Evolutionary conservation across 64 coral and sea anemone species (phyloP).

Genomic region (Porites lutea): DNA sequence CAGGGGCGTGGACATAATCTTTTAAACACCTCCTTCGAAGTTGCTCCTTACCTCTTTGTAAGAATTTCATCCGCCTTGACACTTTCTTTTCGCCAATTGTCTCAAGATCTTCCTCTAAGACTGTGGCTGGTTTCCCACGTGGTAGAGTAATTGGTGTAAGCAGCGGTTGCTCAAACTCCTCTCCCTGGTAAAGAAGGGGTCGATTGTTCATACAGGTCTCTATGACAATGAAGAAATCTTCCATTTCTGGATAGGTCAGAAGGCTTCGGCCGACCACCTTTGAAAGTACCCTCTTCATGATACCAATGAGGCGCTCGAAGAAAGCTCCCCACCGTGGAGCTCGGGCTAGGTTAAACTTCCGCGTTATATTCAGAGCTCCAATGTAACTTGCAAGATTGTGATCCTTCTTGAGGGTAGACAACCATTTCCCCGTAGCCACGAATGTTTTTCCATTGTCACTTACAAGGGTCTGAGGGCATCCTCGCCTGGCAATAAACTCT

Average conservation of each 20-base stretch:
- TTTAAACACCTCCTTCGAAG: slow-evolving; percentile 49
- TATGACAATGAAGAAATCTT: slow-evolving; percentile 24
- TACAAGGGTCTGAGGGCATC: slow-evolving; percentile 36
- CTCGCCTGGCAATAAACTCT: slow-evolving; percentile 58
- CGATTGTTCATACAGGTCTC: slow-evolving; percentile 54
- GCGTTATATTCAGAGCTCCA: slow-evolving; percentile 3
- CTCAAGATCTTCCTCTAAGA: slow-evolving; percentile 46
- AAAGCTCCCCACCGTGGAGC: slow-evolving; percentile 77
- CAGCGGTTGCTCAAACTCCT: slow-evolving; percentile 47
- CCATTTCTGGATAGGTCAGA: slow-evolving; percentile 13
- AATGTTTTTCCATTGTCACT: slow-evolving; percentile 67
- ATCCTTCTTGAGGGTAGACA: slow-evolving; percentile 35
- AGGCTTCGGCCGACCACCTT: slow-evolving; percentile 40
- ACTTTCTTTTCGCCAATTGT: slow-evolving; percentile 33
- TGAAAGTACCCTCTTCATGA: slow-evolving; percentile 48
- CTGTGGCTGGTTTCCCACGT: neutral
- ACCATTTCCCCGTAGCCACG: slow-evolving; percentile 53
- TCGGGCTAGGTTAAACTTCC: slow-evolving; percentile 71
- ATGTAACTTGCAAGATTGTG: neutral
- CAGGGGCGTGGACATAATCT: slow-evolving; percentile 64
- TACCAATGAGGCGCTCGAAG: slow-evolving; percentile 68
- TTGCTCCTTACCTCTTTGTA: slow-evolving; percentile 38
- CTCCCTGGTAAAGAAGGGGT: slow-evolving; percentile 43
- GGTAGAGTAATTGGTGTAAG: slow-evolving; percentile 22
- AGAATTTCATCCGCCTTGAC: slow-evolving; percentile 34